phyloP scores from a whole-genome alignment of 2,888 invertebrate genomes.

The Malthinus seriepunctatus region DNA sequence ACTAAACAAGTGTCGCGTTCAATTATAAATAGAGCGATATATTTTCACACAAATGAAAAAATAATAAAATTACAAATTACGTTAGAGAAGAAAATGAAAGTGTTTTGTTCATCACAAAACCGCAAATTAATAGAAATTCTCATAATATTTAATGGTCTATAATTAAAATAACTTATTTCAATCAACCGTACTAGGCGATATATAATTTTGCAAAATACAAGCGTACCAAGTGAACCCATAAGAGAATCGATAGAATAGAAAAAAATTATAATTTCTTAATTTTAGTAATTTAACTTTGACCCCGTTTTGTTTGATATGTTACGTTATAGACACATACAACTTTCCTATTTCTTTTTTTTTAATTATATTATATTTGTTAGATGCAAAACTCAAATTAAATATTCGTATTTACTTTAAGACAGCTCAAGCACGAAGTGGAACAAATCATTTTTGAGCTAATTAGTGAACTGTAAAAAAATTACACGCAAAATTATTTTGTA shows the following conservation, averaged over 20 bases:
- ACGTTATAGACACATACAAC: background rate
- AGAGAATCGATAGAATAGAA: background rate
- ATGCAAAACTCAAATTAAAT: conserved; percentile 1
- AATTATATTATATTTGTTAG: conserved; percentile 2
- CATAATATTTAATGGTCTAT: too few relatives aligned
- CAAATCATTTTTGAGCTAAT: background rate
- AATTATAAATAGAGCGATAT: conserved; percentile 1
- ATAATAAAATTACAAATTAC: background rate
- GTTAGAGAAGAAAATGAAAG: background rate
- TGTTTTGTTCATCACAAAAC: too few relatives aligned
- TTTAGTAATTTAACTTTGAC: conserved; percentile 7
- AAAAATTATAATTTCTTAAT: conserved; percentile 5
- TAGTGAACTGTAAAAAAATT: background rate
- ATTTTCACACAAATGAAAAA: background rate
- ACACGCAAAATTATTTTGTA: too few relatives aligned
- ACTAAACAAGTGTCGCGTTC: conserved; percentile 1
- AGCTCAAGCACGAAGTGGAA: conserved; percentile 15
- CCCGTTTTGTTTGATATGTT: conserved; percentile 1
- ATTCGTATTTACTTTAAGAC: conserved; percentile 3
- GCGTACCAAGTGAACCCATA: background rate
- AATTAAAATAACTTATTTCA: too few relatives aligned
- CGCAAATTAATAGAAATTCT: too few relatives aligned
- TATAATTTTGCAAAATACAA: background rate
- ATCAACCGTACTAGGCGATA: too few relatives aligned
- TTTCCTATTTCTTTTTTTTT: conserved; percentile 5